Percentiles rank a stretch among this genome's conserved stretches.
These are phyloP conservation scores for Polyergus mexicanus DNA, from an alignment of 1,140 invertebrate genomes.

Conservation along the genomic window DNA sequence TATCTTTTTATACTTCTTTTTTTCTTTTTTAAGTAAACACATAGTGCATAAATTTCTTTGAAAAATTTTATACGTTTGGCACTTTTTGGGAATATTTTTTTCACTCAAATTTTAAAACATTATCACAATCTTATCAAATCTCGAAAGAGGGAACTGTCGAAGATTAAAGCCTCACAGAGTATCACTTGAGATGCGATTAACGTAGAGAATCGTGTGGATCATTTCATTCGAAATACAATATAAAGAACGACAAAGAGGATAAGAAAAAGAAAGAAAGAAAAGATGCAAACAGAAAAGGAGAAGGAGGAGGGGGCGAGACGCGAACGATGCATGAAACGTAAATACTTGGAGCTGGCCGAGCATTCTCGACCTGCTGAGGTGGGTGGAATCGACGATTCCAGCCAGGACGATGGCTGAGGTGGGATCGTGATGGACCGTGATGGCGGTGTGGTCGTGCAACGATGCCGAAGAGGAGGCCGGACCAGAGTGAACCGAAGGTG, in stretches of 20 bases:
- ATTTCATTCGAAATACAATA: constrained; percentile 43
- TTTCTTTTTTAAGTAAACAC: not conserved
- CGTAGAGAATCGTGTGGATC: constrained; percentile 50
- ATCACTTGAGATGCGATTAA: constrained; percentile 60
- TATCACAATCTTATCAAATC: not conserved
- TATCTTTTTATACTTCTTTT: not conserved
- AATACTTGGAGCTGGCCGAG: constrained; percentile 55
- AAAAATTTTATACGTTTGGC: constrained; percentile 19
- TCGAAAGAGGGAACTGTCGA: constrained; percentile 31
- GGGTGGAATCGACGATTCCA: constrained; percentile 81
- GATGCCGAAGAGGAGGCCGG: constrained; percentile 82
- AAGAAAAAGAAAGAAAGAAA: constrained; percentile 38
- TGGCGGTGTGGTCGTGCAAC: constrained; percentile 80
- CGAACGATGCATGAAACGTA: constrained; percentile 62
- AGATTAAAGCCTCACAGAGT: constrained; percentile 19
- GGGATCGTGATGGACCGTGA: constrained; percentile 83
- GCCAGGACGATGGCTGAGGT: constrained; percentile 75
- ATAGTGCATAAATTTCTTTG: not conserved
- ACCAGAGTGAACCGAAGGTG: constrained; percentile 84
- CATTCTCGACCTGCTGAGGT: constrained; percentile 68
- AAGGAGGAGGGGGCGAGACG: constrained; percentile 42
- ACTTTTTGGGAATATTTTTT: not conserved
- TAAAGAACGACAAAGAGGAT: constrained; percentile 63
- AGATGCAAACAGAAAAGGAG: constrained; percentile 22
- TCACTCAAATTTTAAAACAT: constrained; percentile 10